Conservation (phyloP, 2,113 vertebrate genomes). For the Papio anubis region DNA sequence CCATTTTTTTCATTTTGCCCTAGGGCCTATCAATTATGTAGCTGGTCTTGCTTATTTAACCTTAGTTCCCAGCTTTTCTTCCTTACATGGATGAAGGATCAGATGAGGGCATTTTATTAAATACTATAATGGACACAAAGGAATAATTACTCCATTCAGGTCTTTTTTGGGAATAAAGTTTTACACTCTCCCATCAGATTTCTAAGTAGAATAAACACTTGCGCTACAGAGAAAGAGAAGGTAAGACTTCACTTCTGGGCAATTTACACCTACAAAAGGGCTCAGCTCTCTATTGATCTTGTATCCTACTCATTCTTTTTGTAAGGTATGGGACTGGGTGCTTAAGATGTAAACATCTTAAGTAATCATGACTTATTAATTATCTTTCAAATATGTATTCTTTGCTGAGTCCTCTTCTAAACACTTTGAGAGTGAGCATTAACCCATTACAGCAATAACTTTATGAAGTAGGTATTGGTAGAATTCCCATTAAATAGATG, state of each 20-base stretch:
- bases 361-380: neutral
- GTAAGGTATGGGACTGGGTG: neutral
- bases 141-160: neutral
- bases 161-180: neutral
- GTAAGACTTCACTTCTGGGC: neutral
- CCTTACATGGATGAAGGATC: neutral
- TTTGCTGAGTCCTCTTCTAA: neutral
- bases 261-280: neutral
- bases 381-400: neutral
- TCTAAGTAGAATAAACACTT: neutral
- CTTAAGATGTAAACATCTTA: neutral
- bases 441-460: neutral
- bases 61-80: neutral
- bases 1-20: neutral
- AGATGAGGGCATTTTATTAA: neutral
- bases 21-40: neutral
- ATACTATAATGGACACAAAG: neutral
- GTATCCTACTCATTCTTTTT: neutral
- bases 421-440: neutral
- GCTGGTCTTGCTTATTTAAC: neutral
- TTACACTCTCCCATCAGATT: neutral
- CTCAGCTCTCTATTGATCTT: neutral
- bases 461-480: neutral
- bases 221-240: neutral
- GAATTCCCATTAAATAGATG: neutral